These are phyloP conservation scores for Phortica magna DNA, from an alignment of 2,888 invertebrate genomes.

Conservation along the genomic window DNA sequence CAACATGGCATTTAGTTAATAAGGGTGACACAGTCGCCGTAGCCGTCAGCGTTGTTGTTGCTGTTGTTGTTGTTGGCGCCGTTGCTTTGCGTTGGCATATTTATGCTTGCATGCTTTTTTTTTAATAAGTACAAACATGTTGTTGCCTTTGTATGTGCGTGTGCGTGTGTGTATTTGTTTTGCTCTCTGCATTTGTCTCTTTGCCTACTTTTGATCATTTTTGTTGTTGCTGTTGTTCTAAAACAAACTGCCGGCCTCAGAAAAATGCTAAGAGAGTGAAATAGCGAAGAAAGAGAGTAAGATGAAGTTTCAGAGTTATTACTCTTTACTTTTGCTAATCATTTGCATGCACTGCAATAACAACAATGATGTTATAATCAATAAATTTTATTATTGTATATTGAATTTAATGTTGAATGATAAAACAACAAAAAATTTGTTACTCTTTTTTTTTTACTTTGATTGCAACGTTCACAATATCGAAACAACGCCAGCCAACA, in stretches of 20 bases:
- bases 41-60: neutral
- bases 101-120: constrained; percentile 6
- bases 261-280: too few species aligned
- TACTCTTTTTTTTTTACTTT: neutral
- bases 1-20: neutral
- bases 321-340: too few species aligned
- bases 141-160: constrained; percentile 5
- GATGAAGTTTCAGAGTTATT: too few species aligned
- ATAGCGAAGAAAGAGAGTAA: too few species aligned
- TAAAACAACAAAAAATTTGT: neutral
- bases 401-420: neutral
- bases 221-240: constrained; percentile 31
- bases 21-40: neutral
- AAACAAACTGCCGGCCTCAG: too few species aligned
- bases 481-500: neutral
- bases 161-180: constrained; percentile 9
- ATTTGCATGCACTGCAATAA: too few species aligned
- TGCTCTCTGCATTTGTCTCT: neutral
- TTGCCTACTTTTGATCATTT: neutral
- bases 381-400: too few species aligned
- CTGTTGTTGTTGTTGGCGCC: neutral
- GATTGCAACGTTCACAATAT: neutral
- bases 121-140: neutral
- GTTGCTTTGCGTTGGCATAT: constrained; percentile 19
- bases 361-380: too few species aligned